A percentile compares a stretch with the other conserved stretches of the same genome.
phyloP scores from a whole-genome alignment of 2,888 invertebrate species.

The Atethmia centrago region DNA sequence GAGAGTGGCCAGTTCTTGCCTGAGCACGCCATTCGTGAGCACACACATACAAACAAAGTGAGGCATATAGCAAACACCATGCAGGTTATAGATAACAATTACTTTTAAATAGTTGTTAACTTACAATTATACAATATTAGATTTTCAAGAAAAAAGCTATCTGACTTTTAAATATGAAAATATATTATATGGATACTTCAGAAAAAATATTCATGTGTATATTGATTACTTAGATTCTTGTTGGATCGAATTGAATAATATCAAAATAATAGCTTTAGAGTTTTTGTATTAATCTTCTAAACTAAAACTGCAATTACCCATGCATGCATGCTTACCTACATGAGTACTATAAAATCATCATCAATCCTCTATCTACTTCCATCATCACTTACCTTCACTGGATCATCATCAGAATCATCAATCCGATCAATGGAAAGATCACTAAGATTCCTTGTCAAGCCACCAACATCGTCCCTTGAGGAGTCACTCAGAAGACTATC shows the following conservation, averaged over 20 bases:
- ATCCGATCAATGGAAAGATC: constrained; percentile 85
- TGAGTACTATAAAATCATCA: constrained; percentile 13
- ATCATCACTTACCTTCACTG: constrained; percentile 79
- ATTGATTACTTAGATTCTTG: neutral
- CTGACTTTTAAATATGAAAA: neutral
- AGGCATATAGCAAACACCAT: constrained; percentile 61
- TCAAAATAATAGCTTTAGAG: neutral
- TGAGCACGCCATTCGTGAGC: constrained; percentile 89
- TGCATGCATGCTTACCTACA: constrained; percentile 33
- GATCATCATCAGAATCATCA: constrained; percentile 85
- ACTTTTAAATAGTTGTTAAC: neutral
- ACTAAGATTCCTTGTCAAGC: constrained; percentile 81
- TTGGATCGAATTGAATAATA: neutral
- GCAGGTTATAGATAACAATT: constrained; percentile 27
- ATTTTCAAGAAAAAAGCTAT: neutral
- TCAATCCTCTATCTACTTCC: constrained; percentile 28
- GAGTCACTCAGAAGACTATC: constrained; percentile 63
- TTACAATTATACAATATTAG: no score
- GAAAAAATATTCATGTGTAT: neutral
- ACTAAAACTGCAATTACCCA: constrained; percentile 19
- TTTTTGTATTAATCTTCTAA: neutral
- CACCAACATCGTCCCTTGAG: constrained; percentile 77
- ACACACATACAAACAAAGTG: constrained; percentile 82
- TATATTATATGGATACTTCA: neutral
- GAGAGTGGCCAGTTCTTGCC: constrained; percentile 94